These are phyloP conservation scores for Hemichromis elongatus DNA, from an alignment of 2,113 vertebrate species.

Conservation along the genomic window DNA sequence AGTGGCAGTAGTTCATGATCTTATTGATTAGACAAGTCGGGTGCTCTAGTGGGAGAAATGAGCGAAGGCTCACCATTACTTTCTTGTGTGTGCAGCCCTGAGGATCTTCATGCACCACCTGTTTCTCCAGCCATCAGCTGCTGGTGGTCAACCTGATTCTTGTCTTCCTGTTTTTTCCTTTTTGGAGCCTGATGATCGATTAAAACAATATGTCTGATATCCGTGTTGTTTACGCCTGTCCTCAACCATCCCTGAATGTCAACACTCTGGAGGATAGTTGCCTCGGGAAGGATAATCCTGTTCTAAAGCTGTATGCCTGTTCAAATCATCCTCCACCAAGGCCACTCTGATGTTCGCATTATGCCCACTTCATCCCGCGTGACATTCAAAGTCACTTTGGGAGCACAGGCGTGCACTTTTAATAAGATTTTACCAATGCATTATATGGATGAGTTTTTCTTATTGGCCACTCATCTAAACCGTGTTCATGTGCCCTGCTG, in stretches of 20 bases:
- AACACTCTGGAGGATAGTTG: slow-evolving; percentile 55
- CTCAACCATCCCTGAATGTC: slow-evolving; percentile 66
- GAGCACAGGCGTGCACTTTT: slow-evolving; percentile 58
- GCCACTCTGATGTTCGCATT: slow-evolving; percentile 59
- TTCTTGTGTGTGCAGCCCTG: slow-evolving; percentile 23
- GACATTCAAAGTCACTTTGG: slow-evolving; percentile 72
- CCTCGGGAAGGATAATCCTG: slow-evolving; percentile 62
- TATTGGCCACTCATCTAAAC: slow-evolving; percentile 54
- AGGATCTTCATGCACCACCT: slow-evolving; percentile 57
- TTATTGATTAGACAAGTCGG: slow-evolving; percentile 45
- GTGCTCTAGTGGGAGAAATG: slow-evolving; percentile 8
- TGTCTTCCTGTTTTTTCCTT: not conserved
- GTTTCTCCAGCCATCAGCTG: slow-evolving; percentile 46
- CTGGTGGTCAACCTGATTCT: slow-evolving; percentile 15
- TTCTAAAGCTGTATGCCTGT: slow-evolving; percentile 51
- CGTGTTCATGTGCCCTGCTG: slow-evolving; percentile 36
- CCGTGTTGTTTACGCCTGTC: slow-evolving; percentile 63
- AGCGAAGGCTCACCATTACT: slow-evolving; percentile 16
- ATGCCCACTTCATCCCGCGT: slow-evolving; percentile 58
- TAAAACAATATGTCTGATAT: slow-evolving; percentile 65
- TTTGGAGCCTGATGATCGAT: slow-evolving; percentile 55
- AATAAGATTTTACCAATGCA: slow-evolving; percentile 70
- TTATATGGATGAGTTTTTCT: slow-evolving; percentile 71
- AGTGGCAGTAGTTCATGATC: slow-evolving; percentile 47
- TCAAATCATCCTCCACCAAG: slow-evolving; percentile 63